A percentile compares a stretch with the other conserved stretches of the same genome.
Conservation (phyloP, 2,797 vertebrate species). For the Phrynocephalus forsythii region DNA sequence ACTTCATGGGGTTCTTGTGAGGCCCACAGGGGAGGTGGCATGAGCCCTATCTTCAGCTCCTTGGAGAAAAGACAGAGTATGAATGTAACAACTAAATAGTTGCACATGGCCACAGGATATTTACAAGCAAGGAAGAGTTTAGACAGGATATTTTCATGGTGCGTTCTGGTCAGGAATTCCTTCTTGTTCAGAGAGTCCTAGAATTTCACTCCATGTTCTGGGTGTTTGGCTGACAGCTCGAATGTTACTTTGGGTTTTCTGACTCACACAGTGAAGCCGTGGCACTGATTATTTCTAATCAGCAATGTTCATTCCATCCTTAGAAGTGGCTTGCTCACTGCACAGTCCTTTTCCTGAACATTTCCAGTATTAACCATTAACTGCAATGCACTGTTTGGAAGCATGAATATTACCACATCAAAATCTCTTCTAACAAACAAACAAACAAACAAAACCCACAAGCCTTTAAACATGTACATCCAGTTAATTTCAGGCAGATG, state of each 20-base stretch:
- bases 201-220: not conserved
- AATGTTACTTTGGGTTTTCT: not conserved
- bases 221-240: not conserved
- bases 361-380: not conserved
- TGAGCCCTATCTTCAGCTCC: not conserved
- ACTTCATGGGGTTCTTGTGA: not conserved
- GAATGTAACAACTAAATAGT: not conserved
- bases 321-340: not conserved
- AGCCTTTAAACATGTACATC: not conserved
- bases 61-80: not conserved
- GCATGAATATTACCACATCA: slow-evolving; percentile 2
- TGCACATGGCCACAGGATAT: not conserved
- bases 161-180: not conserved
- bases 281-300: not conserved
- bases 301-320: not conserved
- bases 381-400: not conserved
- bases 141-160: not conserved
- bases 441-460: too few species aligned
- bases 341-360: not conserved
- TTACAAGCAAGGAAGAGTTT: not conserved
- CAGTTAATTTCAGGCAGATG: not conserved
- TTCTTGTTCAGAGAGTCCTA: not conserved
- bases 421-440: not conserved
- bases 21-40: too few species aligned
- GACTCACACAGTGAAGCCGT: not conserved